Evolutionary conservation across 2,113 vertebrate species (phyloP), one percentile per base, ranked within the genome.

Genomic region (Atractosteus spatula): DNA sequence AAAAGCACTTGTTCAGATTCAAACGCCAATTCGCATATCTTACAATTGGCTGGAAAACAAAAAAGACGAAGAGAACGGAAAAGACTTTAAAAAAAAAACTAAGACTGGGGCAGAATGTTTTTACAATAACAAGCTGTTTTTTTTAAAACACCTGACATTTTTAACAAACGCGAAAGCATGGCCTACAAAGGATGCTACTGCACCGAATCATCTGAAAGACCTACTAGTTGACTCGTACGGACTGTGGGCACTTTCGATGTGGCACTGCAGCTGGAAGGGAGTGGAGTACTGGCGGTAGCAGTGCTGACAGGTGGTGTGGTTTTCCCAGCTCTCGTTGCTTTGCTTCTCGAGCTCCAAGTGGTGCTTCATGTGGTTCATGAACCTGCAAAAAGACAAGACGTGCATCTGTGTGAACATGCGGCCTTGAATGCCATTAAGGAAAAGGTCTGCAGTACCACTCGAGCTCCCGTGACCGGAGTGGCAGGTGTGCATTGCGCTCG

Each of bases 341-440:
- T 99, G 97, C 82, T 98, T 99, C 79, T 99, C 97, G 68, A 98
- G 90, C 82, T 99, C 97, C 84, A 99, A 87, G 80, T 99, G 97
- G 82, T 99, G 97, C 70, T 99, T 98, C 97, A 99, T 98, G 83
- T 99, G 97, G 91, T 99, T 99, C 97, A 99, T 99, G 82, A 98
- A 99, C 90, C 97, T 99, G 87, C 4, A 74, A 77, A 56, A 63
- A 63, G 3, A 62, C 8, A 10, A 51, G 47, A 12, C 3, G n/a
- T 3, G 43, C 13, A 68, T 54, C 12, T 63, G 10, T 45, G 14
- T 55, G 54, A 55, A 41, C 54, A 29, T n/a, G 3, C 7, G 7
- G 12, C 3, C 56, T 59, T 3, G 13, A 59, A 59, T 59, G 56
- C 3, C 56, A 59, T 59, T 8, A 55, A 63, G 10, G 67, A 0